Evolutionary conservation across 2,113 vertebrate genomes (phyloP), one percentile per base, ranked within the genome.

Genomic region (human (Homo sapiens)): DNA sequence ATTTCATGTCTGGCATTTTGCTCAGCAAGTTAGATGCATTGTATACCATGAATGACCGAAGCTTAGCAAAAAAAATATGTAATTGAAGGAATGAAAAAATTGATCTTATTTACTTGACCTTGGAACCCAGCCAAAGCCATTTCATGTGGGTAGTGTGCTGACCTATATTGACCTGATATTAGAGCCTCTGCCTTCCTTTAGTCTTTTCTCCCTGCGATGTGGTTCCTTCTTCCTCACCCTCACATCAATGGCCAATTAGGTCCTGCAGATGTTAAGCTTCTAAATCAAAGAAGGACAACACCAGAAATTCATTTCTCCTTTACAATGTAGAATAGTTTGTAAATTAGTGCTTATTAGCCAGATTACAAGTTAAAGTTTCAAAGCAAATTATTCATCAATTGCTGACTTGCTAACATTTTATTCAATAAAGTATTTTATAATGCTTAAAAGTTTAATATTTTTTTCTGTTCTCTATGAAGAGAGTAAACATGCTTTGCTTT

Each of bases 401-500:
- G 68, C 82, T 86, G 66, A 82, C 22, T 81, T 80, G 25, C 59
- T 76, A 68, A 48, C 25, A 16, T 91, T 93, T 92, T 90, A 55
- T 91, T 92, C 88, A 50, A 50, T 80, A 93, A 76, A 80, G n/a
- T 75, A 40, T 73, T 90, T 89, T 68, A 30, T 68, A 52, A 75
- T 73, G 23, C 23, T 84, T 82, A 83, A 64, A 94, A 14, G 35
- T 52, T 55, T 96, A 20, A 57, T 48, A n/a, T 90, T 72, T 93
- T 59, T 70, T 38, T 64, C 32, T 81, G 11, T 81, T 96, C 23
- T 94, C 25, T 59, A 23, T 38, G n/a, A 88, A 57, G 17, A 93
- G 52, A 95, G 27, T 43, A 48, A 94, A 57, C 18, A 38, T 93
- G 27, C 43, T 91, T 79, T 84, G 22, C 82, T 57, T 91, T 93